Conservation (phyloP, 1,140 invertebrate species). For the Hyposmocoma kahamanoa region DNA sequence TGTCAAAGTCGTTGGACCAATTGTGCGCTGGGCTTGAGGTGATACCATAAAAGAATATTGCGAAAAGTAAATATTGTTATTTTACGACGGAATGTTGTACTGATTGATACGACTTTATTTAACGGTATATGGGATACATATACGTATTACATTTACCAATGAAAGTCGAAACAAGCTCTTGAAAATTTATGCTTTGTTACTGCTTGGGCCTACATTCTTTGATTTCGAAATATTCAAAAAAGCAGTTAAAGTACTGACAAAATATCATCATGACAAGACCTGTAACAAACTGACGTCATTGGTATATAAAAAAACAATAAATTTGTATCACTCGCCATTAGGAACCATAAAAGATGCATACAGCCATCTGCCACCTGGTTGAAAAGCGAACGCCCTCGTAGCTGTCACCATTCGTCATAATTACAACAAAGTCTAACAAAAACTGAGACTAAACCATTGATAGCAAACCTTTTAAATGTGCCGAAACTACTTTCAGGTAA, state of each 20-base stretch:
- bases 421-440: conserved; percentile 20
- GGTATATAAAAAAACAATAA: not conserved
- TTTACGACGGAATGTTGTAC: conserved; percentile 34
- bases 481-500: conserved; percentile 3
- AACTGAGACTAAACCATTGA: conserved; percentile 8
- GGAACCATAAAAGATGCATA: conserved; percentile 7
- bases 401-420: conserved; percentile 31
- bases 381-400: conserved; percentile 23
- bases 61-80: conserved; percentile 58
- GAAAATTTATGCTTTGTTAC: conserved; percentile 16
- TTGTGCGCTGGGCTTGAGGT: conserved; percentile 39
- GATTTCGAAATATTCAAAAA: too few relatives aligned
- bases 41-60: conserved; percentile 52
- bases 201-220: too few relatives aligned
- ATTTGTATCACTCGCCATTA: conserved; percentile 1
- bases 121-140: conserved; percentile 37
- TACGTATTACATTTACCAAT: conserved; percentile 51
- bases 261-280: conserved; percentile 11
- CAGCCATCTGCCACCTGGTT: conserved; percentile 21
- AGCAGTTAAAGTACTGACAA: too few relatives aligned
- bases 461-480: not conserved
- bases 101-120: conserved; percentile 41
- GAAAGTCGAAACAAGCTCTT: conserved; percentile 40
- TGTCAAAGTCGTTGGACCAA: conserved; percentile 51
- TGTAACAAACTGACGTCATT: conserved; percentile 7